phyloP scores from a whole-genome alignment of 2,888 invertebrate species.

The Erpobdella octoculata region DNA sequence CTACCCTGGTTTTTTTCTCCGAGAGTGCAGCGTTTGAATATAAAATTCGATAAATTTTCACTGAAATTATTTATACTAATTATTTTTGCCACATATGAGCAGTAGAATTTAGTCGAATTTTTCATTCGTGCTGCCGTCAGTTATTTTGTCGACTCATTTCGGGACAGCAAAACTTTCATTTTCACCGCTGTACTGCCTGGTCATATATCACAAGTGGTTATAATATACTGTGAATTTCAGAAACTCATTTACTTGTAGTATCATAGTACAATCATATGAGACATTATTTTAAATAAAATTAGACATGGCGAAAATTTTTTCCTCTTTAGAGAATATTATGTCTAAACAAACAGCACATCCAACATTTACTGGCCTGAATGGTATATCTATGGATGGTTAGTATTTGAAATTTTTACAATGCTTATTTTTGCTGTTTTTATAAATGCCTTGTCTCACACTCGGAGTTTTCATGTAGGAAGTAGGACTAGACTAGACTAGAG shows the following conservation, averaged over 20 bases:
- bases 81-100: neutral
- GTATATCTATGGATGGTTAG: conserved; percentile 14
- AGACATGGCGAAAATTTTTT: no score
- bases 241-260: no score
- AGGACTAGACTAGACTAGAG: no score
- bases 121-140: no score
- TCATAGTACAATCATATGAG: no score
- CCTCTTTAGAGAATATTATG: neutral
- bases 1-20: conserved; percentile 3
- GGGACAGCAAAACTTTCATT: no score
- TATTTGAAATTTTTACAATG: neutral
- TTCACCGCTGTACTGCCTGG: no score
- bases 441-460: neutral
- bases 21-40: neutral
- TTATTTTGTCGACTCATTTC: conserved; percentile 4
- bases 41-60: neutral
- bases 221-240: no score
- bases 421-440: neutral
- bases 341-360: conserved; percentile 18
- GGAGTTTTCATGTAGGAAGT: no score
- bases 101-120: no score
- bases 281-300: no score
- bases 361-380: conserved; percentile 16
- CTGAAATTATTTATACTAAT: neutral
- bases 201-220: no score